These are phyloP conservation scores for Albula goreensis DNA, from an alignment of 2,113 vertebrate species.

Conservation along the genomic window DNA sequence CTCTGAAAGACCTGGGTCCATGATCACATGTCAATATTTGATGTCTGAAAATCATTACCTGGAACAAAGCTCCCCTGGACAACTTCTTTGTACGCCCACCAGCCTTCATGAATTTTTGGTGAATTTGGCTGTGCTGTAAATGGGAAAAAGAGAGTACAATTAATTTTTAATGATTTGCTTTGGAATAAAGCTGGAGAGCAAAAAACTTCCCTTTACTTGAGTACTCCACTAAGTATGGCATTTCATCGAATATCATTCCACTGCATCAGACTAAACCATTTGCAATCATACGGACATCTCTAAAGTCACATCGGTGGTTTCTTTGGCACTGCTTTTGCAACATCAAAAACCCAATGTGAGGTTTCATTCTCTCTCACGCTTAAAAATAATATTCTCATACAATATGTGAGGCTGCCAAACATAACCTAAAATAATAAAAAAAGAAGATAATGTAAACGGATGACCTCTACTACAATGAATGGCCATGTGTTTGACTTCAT, in stretches of 20 bases:
- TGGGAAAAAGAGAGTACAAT: slow-evolving; percentile 38
- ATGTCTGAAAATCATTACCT: slow-evolving; percentile 72
- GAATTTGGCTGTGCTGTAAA: slow-evolving; percentile 90
- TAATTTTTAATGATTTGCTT: slow-evolving; percentile 14
- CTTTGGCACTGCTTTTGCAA: too few species aligned
- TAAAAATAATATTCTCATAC: too few species aligned
- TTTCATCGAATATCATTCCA: neutral
- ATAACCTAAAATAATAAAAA: too few species aligned
- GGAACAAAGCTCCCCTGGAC: slow-evolving; percentile 99
- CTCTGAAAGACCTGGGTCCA: neutral
- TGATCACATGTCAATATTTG: neutral
- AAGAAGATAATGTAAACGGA: too few species aligned
- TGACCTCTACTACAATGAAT: too few species aligned
- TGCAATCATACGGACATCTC: neutral
- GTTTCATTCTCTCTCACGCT: too few species aligned
- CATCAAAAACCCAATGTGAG: too few species aligned
- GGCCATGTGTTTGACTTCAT: too few species aligned
- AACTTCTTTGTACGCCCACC: slow-evolving; percentile 99
- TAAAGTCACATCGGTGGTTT: neutral
- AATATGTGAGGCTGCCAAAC: too few species aligned
- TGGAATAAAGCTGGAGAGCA: neutral
- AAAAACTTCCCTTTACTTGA: neutral
- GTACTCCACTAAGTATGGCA: neutral
- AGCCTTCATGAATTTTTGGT: slow-evolving; percentile 98
- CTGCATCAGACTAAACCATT: neutral